A percentile compares a stretch with the other conserved stretches of the same genome.
Evolutionary conservation across 2,113 vertebrate genomes (phyloP).

Genomic region (Limnothrissa miodon): DNA sequence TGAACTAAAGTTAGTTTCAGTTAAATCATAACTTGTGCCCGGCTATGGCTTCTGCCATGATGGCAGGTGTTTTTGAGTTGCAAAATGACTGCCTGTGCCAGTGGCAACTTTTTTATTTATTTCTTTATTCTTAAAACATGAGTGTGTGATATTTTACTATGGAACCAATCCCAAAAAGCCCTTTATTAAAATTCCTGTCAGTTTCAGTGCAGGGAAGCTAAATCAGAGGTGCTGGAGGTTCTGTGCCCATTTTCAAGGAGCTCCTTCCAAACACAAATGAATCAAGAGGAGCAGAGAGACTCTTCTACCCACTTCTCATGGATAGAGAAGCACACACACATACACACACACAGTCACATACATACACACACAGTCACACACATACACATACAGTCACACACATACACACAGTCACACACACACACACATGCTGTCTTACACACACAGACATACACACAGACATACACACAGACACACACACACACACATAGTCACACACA

Average conservation of each 20-base stretch:
- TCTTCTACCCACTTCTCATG: background rate
- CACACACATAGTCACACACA: too few species aligned
- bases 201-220: conserved; percentile 11
- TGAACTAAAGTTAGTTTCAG: background rate
- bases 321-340: background rate
- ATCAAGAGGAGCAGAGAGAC: background rate
- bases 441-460: too few species aligned
- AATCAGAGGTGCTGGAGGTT: conserved; percentile 28
- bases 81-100: background rate
- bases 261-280: conserved; percentile 1
- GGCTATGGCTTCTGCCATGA: background rate
- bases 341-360: background rate
- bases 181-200: background rate
- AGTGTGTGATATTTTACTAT: background rate
- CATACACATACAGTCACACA: too few species aligned
- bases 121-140: background rate
- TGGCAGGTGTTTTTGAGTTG: background rate
- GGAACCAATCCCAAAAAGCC: background rate
- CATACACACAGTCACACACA: background rate
- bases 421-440: too few species aligned
- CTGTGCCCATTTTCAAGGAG: conserved; percentile 10
- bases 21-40: background rate
- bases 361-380: too few species aligned
- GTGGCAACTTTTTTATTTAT: background rate
- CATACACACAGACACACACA: too few species aligned